Conservation (phyloP, 2,797 vertebrate species). For the Calcarius lapponicus region DNA sequence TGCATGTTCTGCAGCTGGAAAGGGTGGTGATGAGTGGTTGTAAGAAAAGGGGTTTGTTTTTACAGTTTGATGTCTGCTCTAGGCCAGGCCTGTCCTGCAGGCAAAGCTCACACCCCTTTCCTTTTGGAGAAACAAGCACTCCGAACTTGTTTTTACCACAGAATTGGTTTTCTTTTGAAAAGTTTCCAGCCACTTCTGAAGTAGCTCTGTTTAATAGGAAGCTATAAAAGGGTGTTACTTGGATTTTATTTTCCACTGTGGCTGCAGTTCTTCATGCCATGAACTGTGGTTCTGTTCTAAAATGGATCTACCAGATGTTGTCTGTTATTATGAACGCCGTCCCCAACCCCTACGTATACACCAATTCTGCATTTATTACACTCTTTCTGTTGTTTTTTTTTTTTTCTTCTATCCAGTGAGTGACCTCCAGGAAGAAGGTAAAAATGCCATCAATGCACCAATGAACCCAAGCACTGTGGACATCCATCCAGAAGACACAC, state of each 20-base stretch:
- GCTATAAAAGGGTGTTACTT: background rate
- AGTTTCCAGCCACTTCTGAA: background rate
- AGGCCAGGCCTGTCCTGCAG: background rate
- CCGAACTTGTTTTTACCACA: background rate
- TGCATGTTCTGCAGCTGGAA: background rate
- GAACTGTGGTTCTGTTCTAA: background rate
- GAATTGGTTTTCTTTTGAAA: background rate
- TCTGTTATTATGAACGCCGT: background rate
- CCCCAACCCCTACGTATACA: background rate
- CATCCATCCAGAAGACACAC: conserved; percentile 89
- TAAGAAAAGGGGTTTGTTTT: background rate
- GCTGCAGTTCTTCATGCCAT: background rate
- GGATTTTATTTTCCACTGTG: conserved; percentile 8
- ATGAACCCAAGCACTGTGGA: conserved; percentile 83
- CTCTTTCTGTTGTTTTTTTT: background rate
- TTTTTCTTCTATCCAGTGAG: conserved; percentile 79
- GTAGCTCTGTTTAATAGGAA: background rate
- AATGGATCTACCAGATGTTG: background rate
- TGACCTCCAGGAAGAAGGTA: conserved; percentile 95
- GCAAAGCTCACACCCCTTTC: background rate
- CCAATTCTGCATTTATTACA: background rate
- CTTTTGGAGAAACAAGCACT: background rate
- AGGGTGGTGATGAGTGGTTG: background rate
- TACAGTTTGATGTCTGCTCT: background rate
- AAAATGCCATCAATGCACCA: conserved; percentile 92